Evolutionary conservation across 2,888 invertebrate species (phyloP), one percentile per base, ranked within the genome.

Genomic region (Oxystoma pomonae): DNA sequence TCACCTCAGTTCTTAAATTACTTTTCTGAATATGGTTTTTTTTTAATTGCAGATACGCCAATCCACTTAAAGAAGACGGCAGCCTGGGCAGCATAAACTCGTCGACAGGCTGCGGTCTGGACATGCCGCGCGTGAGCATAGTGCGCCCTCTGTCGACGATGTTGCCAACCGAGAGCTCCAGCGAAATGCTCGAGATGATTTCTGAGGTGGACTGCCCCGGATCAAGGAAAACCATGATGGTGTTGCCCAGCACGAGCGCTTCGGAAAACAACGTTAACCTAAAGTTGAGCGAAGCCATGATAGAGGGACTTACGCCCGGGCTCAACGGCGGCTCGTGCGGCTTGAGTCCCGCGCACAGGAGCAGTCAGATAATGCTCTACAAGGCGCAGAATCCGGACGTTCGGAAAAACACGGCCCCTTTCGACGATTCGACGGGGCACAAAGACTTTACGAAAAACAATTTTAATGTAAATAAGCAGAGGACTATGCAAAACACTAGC

Each of bases 321-420:
- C 72, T 73, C 19, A 75, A 75, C 12, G 60, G 67, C 75, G 60
- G 67, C 75, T 73, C 73, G 56, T 78, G 79, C 60, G 80, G 80
- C 12, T 70, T 81, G 22, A 80, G 80, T 66, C 77, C 80, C 16
- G 77, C 79, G 20, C 85, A 85, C 73, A 80, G 85, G 55, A 84
- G 83, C 74, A 86, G 85, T 67, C 85, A 87, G 74, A 87, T 90
- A 71, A 82, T 89, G 78, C 83, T 92, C 67, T 92, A 91, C 81
- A 93, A 94, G 82, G 90, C 92, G 66, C 92, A 91, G 77, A 91
- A 92, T 79, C 87, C 90, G 59, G 92, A 92, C 78, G 90, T 91
- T 78, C 86, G 90, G 74, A 92, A 92, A 81, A 92, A 91, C 80
- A 92, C 91, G 59, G 90, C 90, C 65, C 35, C 35, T 3, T 81